phyloP scores from a whole-genome alignment of 2,113 vertebrate genomes.

The Cephalophus harveyi region DNA sequence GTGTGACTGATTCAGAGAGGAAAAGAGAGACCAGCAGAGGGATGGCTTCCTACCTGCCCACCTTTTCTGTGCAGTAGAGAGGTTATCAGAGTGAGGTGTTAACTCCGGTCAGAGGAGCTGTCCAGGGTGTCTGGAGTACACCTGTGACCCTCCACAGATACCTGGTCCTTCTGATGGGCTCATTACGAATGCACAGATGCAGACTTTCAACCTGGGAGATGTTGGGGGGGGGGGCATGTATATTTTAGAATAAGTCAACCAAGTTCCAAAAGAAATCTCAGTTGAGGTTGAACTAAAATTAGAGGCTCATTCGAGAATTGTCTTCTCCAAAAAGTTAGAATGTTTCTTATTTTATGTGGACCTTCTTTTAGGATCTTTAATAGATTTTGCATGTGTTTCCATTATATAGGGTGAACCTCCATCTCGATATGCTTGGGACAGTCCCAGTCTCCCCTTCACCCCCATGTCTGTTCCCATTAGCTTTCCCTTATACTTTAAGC shows the following conservation, averaged over 20 bases:
- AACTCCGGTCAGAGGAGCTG: not conserved
- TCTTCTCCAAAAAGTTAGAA: not conserved
- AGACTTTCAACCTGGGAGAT: not conserved
- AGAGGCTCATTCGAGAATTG: not conserved
- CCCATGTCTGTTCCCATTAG: not conserved
- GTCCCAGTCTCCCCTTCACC: not conserved
- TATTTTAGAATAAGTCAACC: not conserved
- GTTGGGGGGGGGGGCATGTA: fast-evolving
- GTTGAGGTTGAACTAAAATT: not conserved
- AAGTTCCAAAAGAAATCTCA: not conserved
- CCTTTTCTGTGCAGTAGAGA: not conserved
- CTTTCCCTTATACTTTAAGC: not conserved
- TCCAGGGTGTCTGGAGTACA: not conserved
- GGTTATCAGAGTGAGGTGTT: not conserved
- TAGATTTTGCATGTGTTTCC: not conserved
- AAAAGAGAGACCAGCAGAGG: not conserved
- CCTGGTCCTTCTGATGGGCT: not conserved
- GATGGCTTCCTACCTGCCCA: not conserved
- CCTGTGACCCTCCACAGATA: not conserved
- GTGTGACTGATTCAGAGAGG: not conserved
- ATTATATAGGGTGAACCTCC: not conserved
- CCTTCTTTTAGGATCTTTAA: not conserved
- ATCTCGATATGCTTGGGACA: not conserved
- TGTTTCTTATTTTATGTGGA: not conserved
- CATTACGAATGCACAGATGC: not conserved